Percentiles rank a stretch among this genome's conserved stretches.
These are phyloP conservation scores for Eira barbara DNA, from an alignment of 2,113 vertebrate species.

Conservation along the genomic window DNA sequence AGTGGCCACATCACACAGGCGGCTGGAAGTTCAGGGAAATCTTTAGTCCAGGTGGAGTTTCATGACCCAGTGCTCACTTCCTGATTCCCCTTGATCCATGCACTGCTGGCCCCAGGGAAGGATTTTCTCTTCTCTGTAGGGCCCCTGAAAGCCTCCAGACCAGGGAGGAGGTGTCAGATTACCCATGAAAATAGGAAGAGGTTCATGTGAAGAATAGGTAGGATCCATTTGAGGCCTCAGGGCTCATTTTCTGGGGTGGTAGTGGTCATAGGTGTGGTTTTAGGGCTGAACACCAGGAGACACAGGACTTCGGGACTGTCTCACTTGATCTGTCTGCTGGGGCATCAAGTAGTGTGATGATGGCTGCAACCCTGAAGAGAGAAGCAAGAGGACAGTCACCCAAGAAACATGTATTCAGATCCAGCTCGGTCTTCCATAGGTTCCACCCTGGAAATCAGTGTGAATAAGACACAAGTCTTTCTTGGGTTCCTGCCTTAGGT, in stretches of 20 bases:
- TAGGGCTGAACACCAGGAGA: too few species aligned
- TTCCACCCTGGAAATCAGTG: too few species aligned
- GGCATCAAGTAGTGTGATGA: background rate
- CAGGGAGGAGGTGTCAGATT: fast-evolving
- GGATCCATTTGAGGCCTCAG: background rate
- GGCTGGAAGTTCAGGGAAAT: fast-evolving
- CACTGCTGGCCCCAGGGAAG: background rate
- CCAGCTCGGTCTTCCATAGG: too few species aligned
- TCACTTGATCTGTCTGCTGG: background rate
- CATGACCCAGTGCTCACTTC: background rate
- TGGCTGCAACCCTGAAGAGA: background rate
- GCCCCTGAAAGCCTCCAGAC: too few species aligned
- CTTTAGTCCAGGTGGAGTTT: background rate
- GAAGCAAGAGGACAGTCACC: too few species aligned
- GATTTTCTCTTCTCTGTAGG: background rate
- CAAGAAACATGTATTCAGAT: too few species aligned
- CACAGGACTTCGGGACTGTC: fast-evolving
- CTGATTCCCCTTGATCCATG: too few species aligned
- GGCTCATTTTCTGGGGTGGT: background rate
- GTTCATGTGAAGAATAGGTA: background rate
- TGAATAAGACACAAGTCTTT: too few species aligned
- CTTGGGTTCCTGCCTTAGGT: too few species aligned
- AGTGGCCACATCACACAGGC: background rate
- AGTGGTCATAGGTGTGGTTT: too few species aligned
- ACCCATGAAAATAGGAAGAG: background rate